Evolutionary conservation across 2,113 vertebrate genomes (phyloP), one percentile per base, ranked within the genome.

Genomic region (Gymnocephalus cernua): DNA sequence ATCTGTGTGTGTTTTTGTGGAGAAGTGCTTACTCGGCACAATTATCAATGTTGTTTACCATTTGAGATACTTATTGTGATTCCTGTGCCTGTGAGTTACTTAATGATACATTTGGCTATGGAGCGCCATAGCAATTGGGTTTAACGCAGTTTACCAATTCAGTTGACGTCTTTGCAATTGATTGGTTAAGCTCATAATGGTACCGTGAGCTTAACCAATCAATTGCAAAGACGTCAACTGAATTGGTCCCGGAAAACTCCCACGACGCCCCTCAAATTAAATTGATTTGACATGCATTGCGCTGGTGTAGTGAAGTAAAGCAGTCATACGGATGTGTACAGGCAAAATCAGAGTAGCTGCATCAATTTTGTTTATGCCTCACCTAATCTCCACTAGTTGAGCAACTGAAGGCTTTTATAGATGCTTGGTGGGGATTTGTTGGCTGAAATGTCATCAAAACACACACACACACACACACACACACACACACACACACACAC

Each of bases 161-260:
- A 32, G 1, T 6, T 32, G 32, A 6, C 6, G 32, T 32, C 32
- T 32, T 32, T 32, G 32, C 32, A 32, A 32, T 32, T 6, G n/a
- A n/a, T n/a, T n/a, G n/a, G n/a, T n/a, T n/a, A n/a, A n/a, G n/a
- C n/a, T n/a, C n/a, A n/a, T n/a, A n/a, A n/a, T 64, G 48, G 63
- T 61, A 45, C 41, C 65, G 47, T 50, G 69, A 86, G 91, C 89
- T 71, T 27, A 80, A 64, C 74, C 79, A 79, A 91, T 91, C 59
- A 29, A 86, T 91, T 66, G 47, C 13, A 16, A 41, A 41, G 72
- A 44, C 84, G 66, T 83, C 63, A 77, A 75, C 38, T 48, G 27
- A 71, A 78, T 82, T 35, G 50, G 75, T 83, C 58, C 19, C 21
- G 32, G 65, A 70, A 78, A 57, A 66, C n/a, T 85, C 75, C 82